These are phyloP conservation scores for Myiozetetes cayanensis DNA, from an alignment of 2,113 vertebrate genomes.

Conservation along the genomic window DNA sequence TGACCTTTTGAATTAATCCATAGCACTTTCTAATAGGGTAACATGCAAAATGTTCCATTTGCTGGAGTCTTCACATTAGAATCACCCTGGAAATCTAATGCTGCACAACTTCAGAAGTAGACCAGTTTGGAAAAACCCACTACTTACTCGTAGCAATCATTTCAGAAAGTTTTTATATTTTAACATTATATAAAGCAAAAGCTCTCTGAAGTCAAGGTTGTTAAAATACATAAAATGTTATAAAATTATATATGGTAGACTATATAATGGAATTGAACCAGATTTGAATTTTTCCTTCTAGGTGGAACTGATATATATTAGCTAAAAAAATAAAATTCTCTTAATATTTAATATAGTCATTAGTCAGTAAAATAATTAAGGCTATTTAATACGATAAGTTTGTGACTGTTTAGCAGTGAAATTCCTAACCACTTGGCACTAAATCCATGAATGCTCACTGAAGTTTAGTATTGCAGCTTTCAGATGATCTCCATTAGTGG, in stretches of 20 bases:
- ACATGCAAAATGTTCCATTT: not conserved
- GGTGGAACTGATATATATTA: not conserved
- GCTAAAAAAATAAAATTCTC: not conserved
- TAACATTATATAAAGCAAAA: not conserved
- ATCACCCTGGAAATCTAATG: not conserved
- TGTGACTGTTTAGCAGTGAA: not conserved
- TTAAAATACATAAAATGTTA: not conserved
- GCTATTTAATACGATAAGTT: not conserved
- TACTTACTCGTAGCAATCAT: not conserved
- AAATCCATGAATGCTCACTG: not conserved
- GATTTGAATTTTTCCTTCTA: not conserved
- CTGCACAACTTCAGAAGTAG: not conserved
- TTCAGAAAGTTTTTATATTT: not conserved
- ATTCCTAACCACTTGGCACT: not conserved
- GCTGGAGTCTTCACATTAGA: not conserved
- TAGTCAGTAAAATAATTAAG: not conserved
- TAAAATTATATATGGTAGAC: not conserved
- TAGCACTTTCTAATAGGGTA: not conserved
- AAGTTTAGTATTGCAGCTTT: not conserved
- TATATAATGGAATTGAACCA: not conserved
- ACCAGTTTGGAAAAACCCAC: not conserved
- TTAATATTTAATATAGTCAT: not conserved
- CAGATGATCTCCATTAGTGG: not conserved
- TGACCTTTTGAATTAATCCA: constrained; percentile 9
- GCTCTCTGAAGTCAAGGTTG: not conserved